Evolutionary conservation across 1,140 invertebrate species (phyloP), one percentile per base, ranked within the genome.

Genomic region (Telenomus remus): DNA sequence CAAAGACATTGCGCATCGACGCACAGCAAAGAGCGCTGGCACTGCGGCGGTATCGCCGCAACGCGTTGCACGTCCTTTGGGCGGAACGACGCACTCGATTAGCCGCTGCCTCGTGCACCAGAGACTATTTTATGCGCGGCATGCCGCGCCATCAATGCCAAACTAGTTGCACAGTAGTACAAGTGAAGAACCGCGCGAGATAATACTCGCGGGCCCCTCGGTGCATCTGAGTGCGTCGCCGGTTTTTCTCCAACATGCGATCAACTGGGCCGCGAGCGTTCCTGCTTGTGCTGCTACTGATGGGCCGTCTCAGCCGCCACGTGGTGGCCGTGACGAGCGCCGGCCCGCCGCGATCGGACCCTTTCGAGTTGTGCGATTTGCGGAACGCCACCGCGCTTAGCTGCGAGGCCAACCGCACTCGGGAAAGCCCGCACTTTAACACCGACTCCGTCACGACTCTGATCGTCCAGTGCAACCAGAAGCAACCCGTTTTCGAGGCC

Each of bases 321-420:
- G 84, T 83, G 79, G 70, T 84, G 56, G 82, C 81, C 39, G 86
- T 89, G 59, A 86, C 86, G 85, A 81, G 89, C 88, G 71, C 89
- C 39, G 86, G 90, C 54, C 90, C 90, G 34, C 81, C 93, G 39
- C 90, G 90, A 77, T 95, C 95, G 86, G 94, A 95, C 83, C 92
- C 94, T 70, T 94, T 94, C 11, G 94, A 95, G 78, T 93, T 95
- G 82, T 96, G 95, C 81, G 91, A 92, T 78, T 94, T 93, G 93
- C 92, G 91, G 11, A 92, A 93, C 74, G 94, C 95, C 81, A 93
- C 95, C 48, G 90, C 92, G 9, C 89, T 96, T 35, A 27, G 19
- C 19, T 27, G 19, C 19, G 19, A 27, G 19, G 19, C 2, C 19
- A 27, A 27, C 19, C 19, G 19, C 19, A 27, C 19, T 1, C 1